These are phyloP conservation scores for Neodontobutis hainanensis DNA, from an alignment of 2,113 vertebrate species.

Conservation along the genomic window DNA sequence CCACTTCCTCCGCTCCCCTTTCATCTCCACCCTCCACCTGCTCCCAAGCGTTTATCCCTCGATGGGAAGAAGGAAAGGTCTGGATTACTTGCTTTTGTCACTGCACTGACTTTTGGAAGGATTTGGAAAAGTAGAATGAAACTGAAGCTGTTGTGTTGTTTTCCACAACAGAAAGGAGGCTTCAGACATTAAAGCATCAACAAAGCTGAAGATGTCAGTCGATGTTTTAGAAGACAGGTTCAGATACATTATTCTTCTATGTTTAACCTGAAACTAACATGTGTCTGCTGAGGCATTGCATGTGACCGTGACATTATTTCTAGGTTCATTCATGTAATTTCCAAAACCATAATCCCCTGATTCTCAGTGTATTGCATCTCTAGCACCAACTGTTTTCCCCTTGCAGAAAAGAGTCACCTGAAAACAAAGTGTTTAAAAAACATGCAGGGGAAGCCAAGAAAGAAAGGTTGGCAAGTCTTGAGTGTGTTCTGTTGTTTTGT, in stretches of 20 bases:
- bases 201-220: conserved; percentile 66
- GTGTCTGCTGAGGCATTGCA: not conserved
- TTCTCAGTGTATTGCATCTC: not conserved
- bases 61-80: conserved; percentile 72
- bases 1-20: conserved; percentile 74
- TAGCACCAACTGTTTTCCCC: conserved; percentile 38
- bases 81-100: conserved; percentile 17
- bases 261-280: conserved; percentile 18
- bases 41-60: conserved; percentile 47
- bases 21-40: conserved; percentile 74
- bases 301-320: not conserved
- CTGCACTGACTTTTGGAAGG: not conserved
- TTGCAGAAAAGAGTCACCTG: conserved; percentile 75
- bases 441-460: conserved; percentile 67
- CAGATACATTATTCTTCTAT: not conserved
- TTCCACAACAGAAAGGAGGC: conserved; percentile 67
- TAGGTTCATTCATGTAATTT: not conserved
- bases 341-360: not conserved
- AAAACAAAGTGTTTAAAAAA: conserved; percentile 72
- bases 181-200: conserved; percentile 56
- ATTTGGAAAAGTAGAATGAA: conserved; percentile 16
- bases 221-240: conserved; percentile 63
- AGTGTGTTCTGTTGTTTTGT: conserved; percentile 5
- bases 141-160: conserved; percentile 52
- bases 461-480: conserved; percentile 71